Percentiles rank a stretch among this genome's conserved stretches.
phyloP scores from a whole-genome alignment of 2,797 vertebrate genomes.

The Champsocephalus esox region DNA sequence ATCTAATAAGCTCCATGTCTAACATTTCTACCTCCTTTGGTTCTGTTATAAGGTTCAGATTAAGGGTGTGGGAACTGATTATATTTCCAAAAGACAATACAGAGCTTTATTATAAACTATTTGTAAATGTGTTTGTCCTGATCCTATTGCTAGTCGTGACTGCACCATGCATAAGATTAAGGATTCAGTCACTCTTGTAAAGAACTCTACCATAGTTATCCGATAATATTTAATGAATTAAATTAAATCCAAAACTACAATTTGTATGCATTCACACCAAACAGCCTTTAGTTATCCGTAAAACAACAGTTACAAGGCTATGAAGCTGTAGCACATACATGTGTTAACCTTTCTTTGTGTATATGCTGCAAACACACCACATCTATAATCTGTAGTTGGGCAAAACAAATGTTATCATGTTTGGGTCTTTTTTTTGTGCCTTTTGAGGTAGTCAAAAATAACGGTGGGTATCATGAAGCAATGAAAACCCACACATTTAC shows the following conservation, averaged over 20 bases:
- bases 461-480: too few species aligned
- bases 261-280: neutral
- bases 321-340: neutral
- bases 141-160: neutral
- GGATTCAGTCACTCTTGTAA: neutral
- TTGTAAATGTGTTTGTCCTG: neutral
- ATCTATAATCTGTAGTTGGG: too few species aligned
- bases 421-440: too few species aligned
- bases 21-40: neutral
- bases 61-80: neutral
- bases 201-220: neutral
- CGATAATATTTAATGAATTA: neutral
- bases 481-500: too few species aligned
- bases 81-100: neutral
- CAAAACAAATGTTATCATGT: too few species aligned
- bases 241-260: neutral
- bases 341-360: neutral
- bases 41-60: neutral
- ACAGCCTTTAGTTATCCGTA: neutral
- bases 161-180: neutral
- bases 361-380: neutral
- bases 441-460: too few species aligned
- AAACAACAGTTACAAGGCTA: neutral
- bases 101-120: neutral
- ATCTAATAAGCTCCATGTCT: neutral